These are phyloP conservation scores for Drosophila macrospina DNA, from an alignment of 2,888 invertebrate species.

Conservation along the genomic window DNA sequence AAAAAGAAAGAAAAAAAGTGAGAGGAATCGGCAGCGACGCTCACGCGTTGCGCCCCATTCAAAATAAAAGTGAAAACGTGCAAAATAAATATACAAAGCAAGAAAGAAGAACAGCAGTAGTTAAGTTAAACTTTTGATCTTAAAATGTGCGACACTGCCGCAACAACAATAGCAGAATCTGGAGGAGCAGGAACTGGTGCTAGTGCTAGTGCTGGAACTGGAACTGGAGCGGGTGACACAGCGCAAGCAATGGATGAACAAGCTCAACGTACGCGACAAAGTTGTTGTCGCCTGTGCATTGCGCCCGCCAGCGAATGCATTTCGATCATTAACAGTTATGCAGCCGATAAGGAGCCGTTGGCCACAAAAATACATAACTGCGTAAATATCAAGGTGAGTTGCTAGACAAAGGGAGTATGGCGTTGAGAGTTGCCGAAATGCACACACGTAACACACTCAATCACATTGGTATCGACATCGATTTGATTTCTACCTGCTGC, in stretches of 20 bases:
- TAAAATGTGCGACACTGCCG: constrained; percentile 72
- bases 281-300: constrained; percentile 85
- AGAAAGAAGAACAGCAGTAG: constrained; percentile 39
- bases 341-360: constrained; percentile 85
- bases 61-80: constrained; percentile 79
- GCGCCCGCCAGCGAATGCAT: constrained; percentile 85
- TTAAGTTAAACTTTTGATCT: constrained; percentile 28
- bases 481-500: constrained; percentile 47
- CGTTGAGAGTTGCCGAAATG: constrained; percentile 18
- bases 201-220: constrained; percentile 14
- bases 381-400: constrained; percentile 85
- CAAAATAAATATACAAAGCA: constrained; percentile 51
- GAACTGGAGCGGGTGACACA: constrained; percentile 22
- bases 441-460: constrained; percentile 19
- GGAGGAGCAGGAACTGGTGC: constrained; percentile 10
- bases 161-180: constrained; percentile 32
- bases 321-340: constrained; percentile 85
- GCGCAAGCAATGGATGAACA: constrained; percentile 43
- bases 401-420: constrained; percentile 6
- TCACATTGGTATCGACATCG: constrained; percentile 24
- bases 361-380: constrained; percentile 85
- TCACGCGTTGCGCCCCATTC: constrained; percentile 54
- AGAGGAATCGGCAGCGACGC: constrained; percentile 62
- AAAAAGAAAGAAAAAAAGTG: constrained; percentile 51
- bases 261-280: constrained; percentile 78